phyloP scores from a whole-genome alignment of 1,140 invertebrate genomes.

The Pogonus chalceus region DNA sequence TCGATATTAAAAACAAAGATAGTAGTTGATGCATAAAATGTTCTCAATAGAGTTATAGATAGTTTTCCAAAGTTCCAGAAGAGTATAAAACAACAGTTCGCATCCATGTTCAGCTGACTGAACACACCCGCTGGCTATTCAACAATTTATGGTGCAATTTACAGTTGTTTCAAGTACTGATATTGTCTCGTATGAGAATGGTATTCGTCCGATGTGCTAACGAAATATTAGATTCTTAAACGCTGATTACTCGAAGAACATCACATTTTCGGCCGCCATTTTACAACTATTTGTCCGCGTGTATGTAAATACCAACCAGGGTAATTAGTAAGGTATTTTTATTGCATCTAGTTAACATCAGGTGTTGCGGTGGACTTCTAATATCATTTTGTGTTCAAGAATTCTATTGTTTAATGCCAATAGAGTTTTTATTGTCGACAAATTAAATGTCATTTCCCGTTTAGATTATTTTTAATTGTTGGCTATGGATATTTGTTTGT shows the following conservation, averaged over 20 bases:
- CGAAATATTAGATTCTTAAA: neutral
- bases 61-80: no score
- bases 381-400: neutral
- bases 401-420: neutral
- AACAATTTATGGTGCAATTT: conserved; percentile 17
- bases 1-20: no score
- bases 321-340: neutral
- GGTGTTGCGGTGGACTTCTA: neutral
- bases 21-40: no score
- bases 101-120: conserved; percentile 20
- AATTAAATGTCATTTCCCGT: neutral
- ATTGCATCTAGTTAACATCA: neutral
- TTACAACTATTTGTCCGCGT: neutral
- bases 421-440: neutral
- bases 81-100: no score
- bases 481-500: no score
- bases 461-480: no score
- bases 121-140: conserved; percentile 17
- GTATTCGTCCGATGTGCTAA: neutral
- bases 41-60: no score
- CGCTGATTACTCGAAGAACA: no score
- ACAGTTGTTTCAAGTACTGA: conserved; percentile 12
- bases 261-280: no score
- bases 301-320: neutral
- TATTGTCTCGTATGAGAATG: conserved; percentile 8